phyloP scores from a whole-genome alignment of 1,140 invertebrate species.

The Aphis gossypii region DNA sequence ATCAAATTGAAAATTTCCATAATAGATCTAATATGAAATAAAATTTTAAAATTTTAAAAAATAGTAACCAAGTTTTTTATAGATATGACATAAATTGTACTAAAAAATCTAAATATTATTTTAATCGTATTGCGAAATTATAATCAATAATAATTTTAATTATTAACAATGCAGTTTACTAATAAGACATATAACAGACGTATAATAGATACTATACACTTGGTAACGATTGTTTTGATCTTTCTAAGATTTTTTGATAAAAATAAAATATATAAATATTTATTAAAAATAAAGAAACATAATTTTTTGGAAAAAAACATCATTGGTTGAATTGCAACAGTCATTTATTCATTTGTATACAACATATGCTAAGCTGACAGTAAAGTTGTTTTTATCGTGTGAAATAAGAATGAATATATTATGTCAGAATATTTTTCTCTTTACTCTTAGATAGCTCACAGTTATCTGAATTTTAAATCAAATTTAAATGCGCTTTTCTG shows the following conservation, averaged over 20 bases:
- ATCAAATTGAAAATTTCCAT: neutral
- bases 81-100: neutral
- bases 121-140: neutral
- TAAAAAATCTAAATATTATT: neutral
- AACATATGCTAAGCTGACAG: neutral
- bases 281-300: neutral
- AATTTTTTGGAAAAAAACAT: neutral
- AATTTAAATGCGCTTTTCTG: neutral
- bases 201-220: neutral
- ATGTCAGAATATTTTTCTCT: slow-evolving; percentile 16
- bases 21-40: too few species aligned
- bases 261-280: neutral
- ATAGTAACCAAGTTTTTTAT: neutral
- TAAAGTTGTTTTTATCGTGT: neutral
- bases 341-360: neutral
- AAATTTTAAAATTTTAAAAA: neutral
- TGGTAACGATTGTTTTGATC: neutral
- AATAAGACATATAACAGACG: neutral
- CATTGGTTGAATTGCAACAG: neutral
- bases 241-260: neutral
- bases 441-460: neutral
- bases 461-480: neutral
- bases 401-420: neutral
- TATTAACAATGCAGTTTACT: neutral
- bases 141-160: neutral